Base-by-base conservation (phyloP, 2,797 vertebrate species). In the Sebastolobus alascanus region DNA sequence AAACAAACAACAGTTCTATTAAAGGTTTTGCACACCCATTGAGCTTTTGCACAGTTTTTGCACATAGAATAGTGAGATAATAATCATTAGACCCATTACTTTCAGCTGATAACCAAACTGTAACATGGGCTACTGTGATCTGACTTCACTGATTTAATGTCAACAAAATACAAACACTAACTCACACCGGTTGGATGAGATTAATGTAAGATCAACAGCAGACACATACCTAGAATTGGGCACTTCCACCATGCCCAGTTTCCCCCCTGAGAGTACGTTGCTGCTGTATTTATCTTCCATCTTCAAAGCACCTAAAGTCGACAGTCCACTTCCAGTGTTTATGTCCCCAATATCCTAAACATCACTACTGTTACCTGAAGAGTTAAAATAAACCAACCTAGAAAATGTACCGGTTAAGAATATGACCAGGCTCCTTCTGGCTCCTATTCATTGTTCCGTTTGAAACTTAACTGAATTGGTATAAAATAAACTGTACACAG, bases 221-320 rank as follows among this genome's bases (percentile, higher is more conserved):
- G 11, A 68, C 1, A 70, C 93, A 66, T 93, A 99, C 98, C 97
- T 97, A 80, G 98, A 96, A 76, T 96, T 95, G 46, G 97, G 97
- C 56, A 96, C 96, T 79, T 98, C 98, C 60, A 99, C 98, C 61
- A 97, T 97, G 18, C 98, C 98, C 84, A 99, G 95, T 74, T 96
- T 93, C 13, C 97, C 96, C 76, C 96, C 95, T 35, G 97, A 95
- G 16, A 98, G 95, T 1, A 97, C 96, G 90, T 98, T 98, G 87
- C 96, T 97, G 91, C 97, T 95, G 96, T 98, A 99, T 85, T 97
- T 97, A 16, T 98, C 97, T 77, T 98, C 98, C 98, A 99, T 99
- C 56, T 77, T 84, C 16, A 64, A 64, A 29, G 8, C 58, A 8
- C 35, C 37, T 20, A 65, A 52, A 60, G 14, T 12, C 63, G 52